Evolutionary conservation across 2,113 vertebrate genomes (phyloP).

Genomic region (Catharus bicknelli): DNA sequence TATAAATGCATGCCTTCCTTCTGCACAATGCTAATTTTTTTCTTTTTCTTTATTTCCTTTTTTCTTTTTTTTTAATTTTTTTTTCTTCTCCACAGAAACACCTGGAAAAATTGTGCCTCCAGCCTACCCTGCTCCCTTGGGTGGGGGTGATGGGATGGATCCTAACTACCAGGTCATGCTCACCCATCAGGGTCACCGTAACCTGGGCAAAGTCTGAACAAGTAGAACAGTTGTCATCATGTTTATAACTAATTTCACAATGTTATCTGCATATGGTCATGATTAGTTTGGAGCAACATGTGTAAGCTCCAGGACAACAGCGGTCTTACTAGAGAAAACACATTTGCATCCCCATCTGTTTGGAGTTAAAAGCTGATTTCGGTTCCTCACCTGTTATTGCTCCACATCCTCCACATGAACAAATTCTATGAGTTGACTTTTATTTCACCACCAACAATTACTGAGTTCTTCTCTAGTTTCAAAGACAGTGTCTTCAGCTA

Average conservation of each 20-base stretch:
- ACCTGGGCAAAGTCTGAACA: background rate
- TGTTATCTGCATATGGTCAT: background rate
- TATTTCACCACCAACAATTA: background rate
- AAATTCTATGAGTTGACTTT: background rate
- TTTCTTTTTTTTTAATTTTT: fast-evolving
- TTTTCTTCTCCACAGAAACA: background rate
- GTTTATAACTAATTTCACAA: background rate
- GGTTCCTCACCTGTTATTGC: background rate
- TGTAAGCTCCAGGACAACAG: background rate
- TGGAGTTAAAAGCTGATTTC: background rate
- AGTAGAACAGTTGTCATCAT: background rate
- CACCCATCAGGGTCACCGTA: fast-evolving
- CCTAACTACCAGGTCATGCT: background rate
- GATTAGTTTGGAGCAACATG: background rate
- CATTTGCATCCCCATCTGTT: background rate
- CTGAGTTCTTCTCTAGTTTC: background rate
- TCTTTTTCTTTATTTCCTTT: no score
- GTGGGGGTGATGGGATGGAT: background rate
- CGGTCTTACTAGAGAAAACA: background rate
- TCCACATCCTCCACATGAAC: background rate
- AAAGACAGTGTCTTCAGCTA: background rate
- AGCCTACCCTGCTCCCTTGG: background rate
- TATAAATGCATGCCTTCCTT: background rate
- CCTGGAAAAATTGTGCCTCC: background rate
- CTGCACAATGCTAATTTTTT: background rate